Evolutionary conservation across 2,888 invertebrate genomes (phyloP).

Genomic region (Ischnura elegans): DNA sequence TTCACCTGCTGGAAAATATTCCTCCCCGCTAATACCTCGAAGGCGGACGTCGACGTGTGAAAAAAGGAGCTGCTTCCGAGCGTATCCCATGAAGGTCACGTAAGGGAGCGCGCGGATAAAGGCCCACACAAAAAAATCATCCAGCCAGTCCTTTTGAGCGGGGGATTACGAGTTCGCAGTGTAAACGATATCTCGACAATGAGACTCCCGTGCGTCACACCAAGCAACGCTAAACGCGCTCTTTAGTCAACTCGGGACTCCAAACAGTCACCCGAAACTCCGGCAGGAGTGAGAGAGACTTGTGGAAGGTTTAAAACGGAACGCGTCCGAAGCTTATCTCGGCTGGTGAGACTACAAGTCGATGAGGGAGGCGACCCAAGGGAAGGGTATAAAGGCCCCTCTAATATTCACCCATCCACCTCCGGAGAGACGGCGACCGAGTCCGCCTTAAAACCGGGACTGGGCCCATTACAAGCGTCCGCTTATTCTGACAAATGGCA

Average conservation of each 20-base stretch:
- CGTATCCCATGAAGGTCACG: neutral
- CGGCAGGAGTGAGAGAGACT: neutral
- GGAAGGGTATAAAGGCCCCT: neutral
- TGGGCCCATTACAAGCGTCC: constrained; percentile 33
- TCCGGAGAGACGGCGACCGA: neutral
- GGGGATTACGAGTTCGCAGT: neutral
- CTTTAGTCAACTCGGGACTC: neutral
- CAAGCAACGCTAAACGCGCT: constrained; percentile 4
- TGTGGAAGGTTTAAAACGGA: constrained; percentile 6
- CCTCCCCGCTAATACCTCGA: neutral
- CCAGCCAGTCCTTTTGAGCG: neutral
- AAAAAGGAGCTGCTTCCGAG: neutral
- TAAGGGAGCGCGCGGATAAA: neutral
- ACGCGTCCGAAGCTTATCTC: constrained; percentile 2
- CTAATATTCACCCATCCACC: neutral
- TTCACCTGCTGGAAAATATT: constrained; percentile 4
- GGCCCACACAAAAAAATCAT: neutral
- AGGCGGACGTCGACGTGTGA: neutral
- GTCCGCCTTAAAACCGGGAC: constrained; percentile 12
- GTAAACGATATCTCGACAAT: constrained; percentile 27
- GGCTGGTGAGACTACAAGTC: constrained; percentile 1
- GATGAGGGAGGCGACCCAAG: neutral
- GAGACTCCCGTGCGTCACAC: neutral
- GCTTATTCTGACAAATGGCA: constrained; percentile 58
- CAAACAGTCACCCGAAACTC: constrained; percentile 3